Percentiles rank a stretch among this genome's conserved stretches.
phyloP scores from a whole-genome alignment of 2,888 invertebrate genomes.

The Panopea generosa region DNA sequence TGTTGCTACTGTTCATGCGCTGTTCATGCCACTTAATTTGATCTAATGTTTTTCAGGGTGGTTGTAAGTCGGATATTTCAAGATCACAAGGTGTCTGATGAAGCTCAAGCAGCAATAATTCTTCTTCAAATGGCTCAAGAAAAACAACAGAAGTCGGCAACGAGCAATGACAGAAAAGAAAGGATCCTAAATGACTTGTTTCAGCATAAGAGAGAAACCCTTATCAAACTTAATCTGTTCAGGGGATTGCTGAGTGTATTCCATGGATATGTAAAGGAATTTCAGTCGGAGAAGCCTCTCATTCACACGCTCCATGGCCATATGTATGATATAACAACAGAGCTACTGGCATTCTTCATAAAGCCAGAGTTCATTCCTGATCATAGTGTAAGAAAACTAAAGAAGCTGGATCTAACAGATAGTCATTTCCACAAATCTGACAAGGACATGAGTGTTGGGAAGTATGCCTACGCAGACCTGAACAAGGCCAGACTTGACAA shows the following conservation, averaged over 20 bases:
- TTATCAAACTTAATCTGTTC: constrained; percentile 10
- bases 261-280: constrained; percentile 15
- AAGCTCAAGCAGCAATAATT: constrained; percentile 32
- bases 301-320: constrained; percentile 30
- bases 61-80: constrained; percentile 14
- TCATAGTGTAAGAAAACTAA: constrained; percentile 11
- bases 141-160: constrained; percentile 25
- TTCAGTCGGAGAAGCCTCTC: constrained; percentile 23
- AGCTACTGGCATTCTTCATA: constrained; percentile 23
- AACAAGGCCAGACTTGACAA: constrained; percentile 33
- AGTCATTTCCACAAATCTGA: no score
- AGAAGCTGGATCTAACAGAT: constrained; percentile 31
- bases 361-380: constrained; percentile 23
- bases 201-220: constrained; percentile 8
- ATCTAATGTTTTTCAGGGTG: constrained; percentile 15
- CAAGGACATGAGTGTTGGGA: constrained; percentile 39
- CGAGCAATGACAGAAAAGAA: constrained; percentile 31
- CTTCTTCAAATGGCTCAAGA: constrained; percentile 26
- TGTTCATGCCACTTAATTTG: neutral
- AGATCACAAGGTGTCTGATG: constrained; percentile 22
- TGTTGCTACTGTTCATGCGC: no score
- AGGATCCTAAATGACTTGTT: constrained; percentile 20
- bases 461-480: constrained; percentile 27
- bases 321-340: constrained; percentile 23
- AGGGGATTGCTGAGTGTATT: constrained; percentile 23